Base-by-base conservation (phyloP, 2,888 invertebrate species). In the Aphodius sticticus region DNA sequence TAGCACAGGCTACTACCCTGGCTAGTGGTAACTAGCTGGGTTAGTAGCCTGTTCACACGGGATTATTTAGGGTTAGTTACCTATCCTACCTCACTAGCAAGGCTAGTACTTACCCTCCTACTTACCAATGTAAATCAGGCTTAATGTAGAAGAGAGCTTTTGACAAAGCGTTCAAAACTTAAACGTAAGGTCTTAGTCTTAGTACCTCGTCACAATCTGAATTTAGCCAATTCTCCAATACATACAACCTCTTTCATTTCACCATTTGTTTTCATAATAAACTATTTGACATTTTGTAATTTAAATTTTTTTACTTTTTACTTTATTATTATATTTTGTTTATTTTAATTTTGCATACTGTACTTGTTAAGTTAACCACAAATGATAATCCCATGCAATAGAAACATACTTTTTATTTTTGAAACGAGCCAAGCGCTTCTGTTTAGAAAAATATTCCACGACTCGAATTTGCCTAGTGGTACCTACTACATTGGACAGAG, bases 391-490 rank as follows among this genome's bases (percentile, higher is more conserved):
- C 53, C 26, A 26, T 53, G 6, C 53, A 12, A 9, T 9, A 53
- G 53, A 53, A 53, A 2, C 53, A 12, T 12, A 53, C 53, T 7
- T 53, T 53, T 53, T 53, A 53, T 53, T 53, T 53, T 53, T 12
- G 53, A 53, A 53, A 53, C 53, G 53, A 53, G 53, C 53, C 53
- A 53, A 53, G 53, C 53, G 53, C 53, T 53, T 53, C 53, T 53
- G 53, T 53, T 53, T 53, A 53, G 53, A 53, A 53, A 53, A 53
- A 53, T 53, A 53, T 53, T 53, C 53, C 53, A 53, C 53, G 53
- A 53, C 12, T 53, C 53, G 53, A 53, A 53, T 53, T 53, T 53
- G 53, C 53, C 53, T 53, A 53, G 53, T 53, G 53, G 53, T 53
- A 53, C 53, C 6, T 53, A 53, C 53, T 53, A 53, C 53, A 53